Conservation (phyloP, 2,888 invertebrate genomes). For the Tortrix viridana region DNA sequence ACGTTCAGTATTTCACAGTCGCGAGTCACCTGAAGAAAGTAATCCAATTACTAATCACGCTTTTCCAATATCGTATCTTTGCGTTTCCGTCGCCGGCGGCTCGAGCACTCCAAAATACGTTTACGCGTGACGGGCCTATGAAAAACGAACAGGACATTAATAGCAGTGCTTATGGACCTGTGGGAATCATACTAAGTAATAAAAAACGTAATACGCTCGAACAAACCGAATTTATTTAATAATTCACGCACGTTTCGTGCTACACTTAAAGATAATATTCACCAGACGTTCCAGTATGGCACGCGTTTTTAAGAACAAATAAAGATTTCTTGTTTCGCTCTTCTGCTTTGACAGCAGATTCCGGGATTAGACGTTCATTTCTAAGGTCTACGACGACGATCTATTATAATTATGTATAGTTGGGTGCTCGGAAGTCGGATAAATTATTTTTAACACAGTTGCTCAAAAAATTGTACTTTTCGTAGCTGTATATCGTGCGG, state of each 20-base stretch:
- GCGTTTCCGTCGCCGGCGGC: constrained; percentile 14
- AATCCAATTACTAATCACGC: constrained; percentile 35
- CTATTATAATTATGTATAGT: not conserved
- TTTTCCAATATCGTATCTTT: constrained; percentile 34
- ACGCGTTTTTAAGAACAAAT: constrained; percentile 4
- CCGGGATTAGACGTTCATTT: not conserved
- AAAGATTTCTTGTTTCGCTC: not conserved
- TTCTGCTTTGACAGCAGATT: not conserved
- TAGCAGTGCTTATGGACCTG: constrained; percentile 24
- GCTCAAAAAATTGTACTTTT: too few species aligned
- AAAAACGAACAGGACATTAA: constrained; percentile 32
- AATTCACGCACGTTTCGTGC: constrained; percentile 5
- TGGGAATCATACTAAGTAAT: constrained; percentile 19
- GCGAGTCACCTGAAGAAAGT: constrained; percentile 12
- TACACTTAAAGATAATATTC: constrained; percentile 13
- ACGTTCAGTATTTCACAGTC: constrained; percentile 19
- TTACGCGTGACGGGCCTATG: constrained; percentile 24
- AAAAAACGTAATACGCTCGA: constrained; percentile 12
- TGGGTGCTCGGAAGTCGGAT: too few species aligned
- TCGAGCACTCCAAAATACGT: constrained; percentile 16
- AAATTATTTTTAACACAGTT: too few species aligned
- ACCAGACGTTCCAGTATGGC: constrained; percentile 2
- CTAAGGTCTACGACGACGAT: not conserved
- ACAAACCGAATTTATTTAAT: constrained; percentile 9
- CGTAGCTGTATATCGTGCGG: too few species aligned